Base-by-base conservation (phyloP, 2,888 invertebrate genomes). In the Parnassius smintheus region DNA sequence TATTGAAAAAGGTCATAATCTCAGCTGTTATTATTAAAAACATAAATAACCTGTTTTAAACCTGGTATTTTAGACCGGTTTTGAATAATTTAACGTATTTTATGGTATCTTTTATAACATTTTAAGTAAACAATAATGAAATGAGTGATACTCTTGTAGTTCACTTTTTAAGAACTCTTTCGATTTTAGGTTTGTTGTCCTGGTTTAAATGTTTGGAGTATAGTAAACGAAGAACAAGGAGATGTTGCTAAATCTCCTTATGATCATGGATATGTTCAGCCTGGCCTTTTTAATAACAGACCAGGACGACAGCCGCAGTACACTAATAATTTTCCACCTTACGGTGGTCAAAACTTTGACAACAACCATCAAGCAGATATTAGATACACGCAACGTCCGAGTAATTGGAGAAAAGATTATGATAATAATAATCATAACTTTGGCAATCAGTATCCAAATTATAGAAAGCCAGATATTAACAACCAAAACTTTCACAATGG, bases 51-150 rank as follows among this genome's bases (percentile, higher is more conserved):
- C 49, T 12, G 49, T 49, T 49, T 13, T 13, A 35, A 35, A 35
- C n/a, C 57, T 70, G 66, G 65, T 67, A 67, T 62, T 9, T 2
- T 9, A 35, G 2, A 54, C 54, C 3, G 13, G 45, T 44, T 48
- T 45, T 35, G 45, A 25, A 35, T 35, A 35, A 35, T 35, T 35
- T 1, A 35, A 35, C 35, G 35, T 35, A 35, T 35, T 35, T 35
- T 25, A 3, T 25, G 3, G 25, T 25, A 25, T 25, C 25, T 25
- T 25, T 25, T 25, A 25, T 25, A 3, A 25, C 25, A 25, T 25
- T 25, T 25, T 25, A 25, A 25, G 25, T 25, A 25, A 25, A 25
- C 25, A 35, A 7, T 35, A 35, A 7, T 3, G 7, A 35, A 35
- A 35, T 7, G 4, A 35, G 4, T 35, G 35, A 35, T 35, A 18